These are phyloP conservation scores for Eustalomyia histrio DNA, from an alignment of 2,888 invertebrate species.

Conservation along the genomic window DNA sequence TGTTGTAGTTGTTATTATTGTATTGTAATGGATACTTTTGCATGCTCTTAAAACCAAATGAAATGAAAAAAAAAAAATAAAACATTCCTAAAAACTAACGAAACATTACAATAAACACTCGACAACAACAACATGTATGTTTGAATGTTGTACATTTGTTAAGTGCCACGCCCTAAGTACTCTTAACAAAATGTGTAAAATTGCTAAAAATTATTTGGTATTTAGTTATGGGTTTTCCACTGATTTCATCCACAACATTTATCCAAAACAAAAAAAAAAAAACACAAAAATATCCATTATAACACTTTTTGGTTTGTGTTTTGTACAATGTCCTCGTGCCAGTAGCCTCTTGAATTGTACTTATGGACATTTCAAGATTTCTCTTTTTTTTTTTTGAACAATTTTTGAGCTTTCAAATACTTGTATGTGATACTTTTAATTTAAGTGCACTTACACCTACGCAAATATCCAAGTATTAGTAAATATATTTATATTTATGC, in stretches of 20 bases:
- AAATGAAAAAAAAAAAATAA: constrained; percentile 19
- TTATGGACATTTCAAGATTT: constrained; percentile 53
- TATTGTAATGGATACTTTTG: constrained; percentile 27
- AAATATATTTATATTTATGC: not conserved
- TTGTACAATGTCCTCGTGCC: constrained; percentile 51
- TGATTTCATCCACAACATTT: constrained; percentile 32
- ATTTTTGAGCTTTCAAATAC: constrained; percentile 59
- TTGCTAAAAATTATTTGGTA: constrained; percentile 62
- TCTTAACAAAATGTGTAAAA: constrained; percentile 63
- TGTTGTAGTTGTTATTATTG: constrained; percentile 40
- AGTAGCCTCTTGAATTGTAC: constrained; percentile 52
- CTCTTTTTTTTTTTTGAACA: constrained; percentile 30
- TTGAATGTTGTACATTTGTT: constrained; percentile 31
- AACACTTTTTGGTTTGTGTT: constrained; percentile 41
- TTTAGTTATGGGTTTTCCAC: constrained; percentile 55
- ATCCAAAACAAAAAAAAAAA: constrained; percentile 32
- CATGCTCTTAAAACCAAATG: constrained; percentile 31
- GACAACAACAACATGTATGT: constrained; percentile 15
- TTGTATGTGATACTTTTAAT: constrained; percentile 63
- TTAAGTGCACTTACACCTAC: constrained; percentile 59
- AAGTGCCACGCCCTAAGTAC: constrained; percentile 64
- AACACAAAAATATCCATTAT: constrained; percentile 60
- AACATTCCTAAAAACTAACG: constrained; percentile 56
- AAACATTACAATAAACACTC: constrained; percentile 58
- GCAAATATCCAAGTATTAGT: constrained; percentile 7